Evolutionary conservation across 1,140 invertebrate species (phyloP).

Genomic region (Acyrthosiphon pisum): DNA sequence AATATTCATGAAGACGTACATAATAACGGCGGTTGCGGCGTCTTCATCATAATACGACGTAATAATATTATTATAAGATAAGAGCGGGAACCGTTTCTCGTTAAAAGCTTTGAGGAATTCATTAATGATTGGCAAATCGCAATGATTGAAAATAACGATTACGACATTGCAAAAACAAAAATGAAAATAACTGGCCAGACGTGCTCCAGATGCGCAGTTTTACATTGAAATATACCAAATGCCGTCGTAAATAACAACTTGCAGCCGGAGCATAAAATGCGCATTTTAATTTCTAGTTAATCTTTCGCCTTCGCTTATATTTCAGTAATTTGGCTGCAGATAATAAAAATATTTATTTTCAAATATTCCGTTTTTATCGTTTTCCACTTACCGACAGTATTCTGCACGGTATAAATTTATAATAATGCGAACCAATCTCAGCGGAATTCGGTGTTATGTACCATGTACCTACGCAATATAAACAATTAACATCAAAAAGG

Average conservation of each 20-base stretch:
- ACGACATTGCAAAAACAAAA: neutral
- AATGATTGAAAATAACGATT: conserved; percentile 11
- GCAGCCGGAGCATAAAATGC: neutral
- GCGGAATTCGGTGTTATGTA: neutral
- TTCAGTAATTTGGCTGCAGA: neutral
- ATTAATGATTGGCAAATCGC: conserved; percentile 12
- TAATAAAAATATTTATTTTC: conserved; percentile 34
- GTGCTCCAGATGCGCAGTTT: conserved; percentile 26
- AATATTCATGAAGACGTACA: neutral
- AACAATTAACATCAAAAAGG: neutral
- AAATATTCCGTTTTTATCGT: neutral
- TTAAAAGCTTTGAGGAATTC: neutral
- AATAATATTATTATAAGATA: neutral
- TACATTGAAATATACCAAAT: conserved; percentile 26
- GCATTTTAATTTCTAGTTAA: neutral
- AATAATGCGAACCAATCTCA: neutral
- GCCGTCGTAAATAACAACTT: conserved; percentile 28
- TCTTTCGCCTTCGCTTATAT: neutral
- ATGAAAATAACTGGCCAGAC: conserved; percentile 15
- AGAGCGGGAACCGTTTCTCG: neutral
- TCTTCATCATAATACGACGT: neutral
- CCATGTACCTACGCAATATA: neutral
- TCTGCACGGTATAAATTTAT: neutral
- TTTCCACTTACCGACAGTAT: neutral
- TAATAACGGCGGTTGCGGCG: neutral